phyloP scores from a whole-genome alignment of 35 echinoderm and acorn worm species.

The Ophiothrix spiculata region DNA sequence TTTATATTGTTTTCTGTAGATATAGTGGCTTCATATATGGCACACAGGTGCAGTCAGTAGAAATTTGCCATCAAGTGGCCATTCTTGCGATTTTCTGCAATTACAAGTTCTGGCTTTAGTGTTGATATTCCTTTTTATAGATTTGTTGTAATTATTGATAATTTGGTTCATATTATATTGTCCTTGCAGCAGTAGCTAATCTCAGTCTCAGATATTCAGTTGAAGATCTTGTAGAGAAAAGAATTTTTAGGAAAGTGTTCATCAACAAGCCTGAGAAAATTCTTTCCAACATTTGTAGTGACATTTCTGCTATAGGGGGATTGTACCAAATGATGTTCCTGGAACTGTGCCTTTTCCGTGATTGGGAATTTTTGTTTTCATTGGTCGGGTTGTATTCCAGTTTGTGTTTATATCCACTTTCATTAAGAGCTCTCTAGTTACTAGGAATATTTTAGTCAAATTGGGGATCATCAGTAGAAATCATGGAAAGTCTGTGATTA shows the following conservation, averaged over 20 bases:
- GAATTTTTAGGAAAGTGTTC: constrained; percentile 22
- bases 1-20: neutral
- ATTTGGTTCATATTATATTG: neutral
- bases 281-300: constrained; percentile 29
- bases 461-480: neutral
- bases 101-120: neutral
- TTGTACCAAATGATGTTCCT: constrained; percentile 58
- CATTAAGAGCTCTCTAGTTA: constrained; percentile 1
- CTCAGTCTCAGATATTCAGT: constrained; percentile 7
- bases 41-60: neutral
- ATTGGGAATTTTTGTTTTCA: neutral
- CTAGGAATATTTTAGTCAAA: constrained; percentile 7
- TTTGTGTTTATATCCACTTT: neutral
- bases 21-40: neutral
- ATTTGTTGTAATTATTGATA: neutral
- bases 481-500: neutral
- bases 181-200: constrained; percentile 18
- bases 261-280: constrained; percentile 30
- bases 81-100: neutral
- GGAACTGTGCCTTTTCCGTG: neutral
- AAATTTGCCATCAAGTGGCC: neutral
- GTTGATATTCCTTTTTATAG: neutral
- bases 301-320: constrained; percentile 37
- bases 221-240: constrained; percentile 10
- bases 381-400: neutral